Percentiles rank a stretch among this genome's conserved stretches.
phyloP scores from a whole-genome alignment of 1,140 invertebrate genomes.

The Solenopsis fugax region DNA sequence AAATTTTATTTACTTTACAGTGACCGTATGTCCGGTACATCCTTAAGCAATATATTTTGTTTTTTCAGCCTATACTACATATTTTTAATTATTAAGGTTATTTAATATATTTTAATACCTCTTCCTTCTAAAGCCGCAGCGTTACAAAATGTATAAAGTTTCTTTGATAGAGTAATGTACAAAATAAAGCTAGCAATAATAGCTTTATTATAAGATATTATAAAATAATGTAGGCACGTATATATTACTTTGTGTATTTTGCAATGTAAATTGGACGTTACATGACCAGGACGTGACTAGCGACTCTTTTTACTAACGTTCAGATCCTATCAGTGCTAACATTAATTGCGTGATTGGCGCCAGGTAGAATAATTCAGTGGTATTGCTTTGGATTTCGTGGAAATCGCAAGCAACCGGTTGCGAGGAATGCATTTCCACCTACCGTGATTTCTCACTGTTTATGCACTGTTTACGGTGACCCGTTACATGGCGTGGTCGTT shows the following conservation, averaged over 20 bases:
- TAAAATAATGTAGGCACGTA: neutral
- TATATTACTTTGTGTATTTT: conserved; percentile 32
- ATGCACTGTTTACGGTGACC: conserved; percentile 37
- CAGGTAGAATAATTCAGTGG: conserved; percentile 51
- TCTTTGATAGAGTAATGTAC: neutral
- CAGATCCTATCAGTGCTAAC: conserved; percentile 36
- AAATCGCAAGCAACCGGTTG: conserved; percentile 45
- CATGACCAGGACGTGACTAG: conserved; percentile 29
- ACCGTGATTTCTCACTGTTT: conserved; percentile 43
- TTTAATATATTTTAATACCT: neutral
- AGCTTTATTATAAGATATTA: conserved; percentile 27
- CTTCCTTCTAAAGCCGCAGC: neutral
- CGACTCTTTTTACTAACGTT: conserved; percentile 2
- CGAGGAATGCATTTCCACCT: conserved; percentile 53
- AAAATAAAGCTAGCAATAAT: neutral
- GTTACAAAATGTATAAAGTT: neutral
- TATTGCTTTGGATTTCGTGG: conserved; percentile 47
- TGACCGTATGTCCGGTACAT: too few species aligned
- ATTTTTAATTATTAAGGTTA: neutral
- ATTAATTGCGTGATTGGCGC: conserved; percentile 50
- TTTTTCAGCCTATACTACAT: neutral
- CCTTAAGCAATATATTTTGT: neutral
- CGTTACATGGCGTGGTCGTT: conserved; percentile 41
- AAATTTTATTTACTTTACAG: too few species aligned
- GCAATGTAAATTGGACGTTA: conserved; percentile 49